phyloP scores from a whole-genome alignment of 2,888 invertebrate genomes.

The Catonia carolina region DNA sequence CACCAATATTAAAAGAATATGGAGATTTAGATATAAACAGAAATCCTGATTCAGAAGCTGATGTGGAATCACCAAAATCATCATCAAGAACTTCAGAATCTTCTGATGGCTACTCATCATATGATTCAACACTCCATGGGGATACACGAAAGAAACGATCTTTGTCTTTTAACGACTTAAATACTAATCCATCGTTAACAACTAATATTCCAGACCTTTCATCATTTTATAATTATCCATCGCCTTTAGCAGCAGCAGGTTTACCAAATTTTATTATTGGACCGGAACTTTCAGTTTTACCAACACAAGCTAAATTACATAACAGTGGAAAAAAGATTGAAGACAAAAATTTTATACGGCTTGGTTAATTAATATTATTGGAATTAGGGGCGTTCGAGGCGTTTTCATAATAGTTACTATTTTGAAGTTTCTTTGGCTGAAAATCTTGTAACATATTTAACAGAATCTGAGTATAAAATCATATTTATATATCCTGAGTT shows the following conservation, averaged over 20 bases:
- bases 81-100: background rate
- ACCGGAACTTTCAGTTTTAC: constrained; percentile 26
- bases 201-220: background rate
- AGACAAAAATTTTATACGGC: constrained; percentile 25
- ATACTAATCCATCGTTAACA: no score
- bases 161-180: background rate
- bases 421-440: no score
- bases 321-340: constrained; percentile 12
- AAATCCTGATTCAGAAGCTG: background rate
- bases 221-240: constrained; percentile 8
- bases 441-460: no score
- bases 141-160: background rate
- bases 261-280: constrained; percentile 25
- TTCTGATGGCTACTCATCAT: background rate
- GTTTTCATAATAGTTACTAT: no score
- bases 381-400: no score
- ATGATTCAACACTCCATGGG: background rate
- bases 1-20: background rate
- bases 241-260: constrained; percentile 21
- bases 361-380: constrained; percentile 20
- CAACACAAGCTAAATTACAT: constrained; percentile 11
- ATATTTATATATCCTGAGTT: no score
- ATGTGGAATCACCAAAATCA: background rate
- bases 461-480: no score
- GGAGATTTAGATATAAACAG: no score